phyloP scores from a whole-genome alignment of 2,113 vertebrate genomes.

The Ptilorrhoa leucosticta region DNA sequence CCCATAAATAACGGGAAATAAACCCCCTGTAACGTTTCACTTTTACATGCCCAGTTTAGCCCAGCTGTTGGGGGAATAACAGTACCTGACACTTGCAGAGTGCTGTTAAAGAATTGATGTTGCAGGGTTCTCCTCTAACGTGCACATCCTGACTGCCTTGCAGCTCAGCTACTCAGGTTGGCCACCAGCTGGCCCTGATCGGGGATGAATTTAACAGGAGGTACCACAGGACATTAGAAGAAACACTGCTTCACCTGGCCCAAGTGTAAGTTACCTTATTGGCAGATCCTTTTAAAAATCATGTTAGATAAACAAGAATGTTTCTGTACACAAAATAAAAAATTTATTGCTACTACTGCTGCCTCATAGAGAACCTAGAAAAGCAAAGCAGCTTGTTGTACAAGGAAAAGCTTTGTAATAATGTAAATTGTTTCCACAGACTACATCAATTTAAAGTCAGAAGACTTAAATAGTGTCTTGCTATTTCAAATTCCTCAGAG shows the following conservation, averaged over 20 bases:
- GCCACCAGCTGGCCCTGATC: slow-evolving; percentile 80
- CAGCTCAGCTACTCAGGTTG: slow-evolving; percentile 70
- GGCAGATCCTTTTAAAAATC: background rate
- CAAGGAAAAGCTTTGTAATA: background rate
- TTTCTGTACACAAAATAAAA: background rate
- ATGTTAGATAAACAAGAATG: background rate
- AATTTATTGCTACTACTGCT: background rate
- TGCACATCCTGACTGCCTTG: background rate
- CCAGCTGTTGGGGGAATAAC: background rate
- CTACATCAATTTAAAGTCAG: background rate
- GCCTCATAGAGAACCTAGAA: background rate
- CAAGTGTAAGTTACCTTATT: background rate
- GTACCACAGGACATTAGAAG: slow-evolving; percentile 14
- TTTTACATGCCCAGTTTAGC: background rate
- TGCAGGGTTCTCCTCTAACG: background rate
- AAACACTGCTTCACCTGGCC: slow-evolving; percentile 44
- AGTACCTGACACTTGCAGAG: background rate
- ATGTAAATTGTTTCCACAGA: background rate
- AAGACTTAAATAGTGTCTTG: background rate
- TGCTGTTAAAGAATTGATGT: background rate
- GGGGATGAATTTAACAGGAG: slow-evolving; percentile 81
- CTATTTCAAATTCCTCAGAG: background rate
- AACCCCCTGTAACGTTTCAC: background rate
- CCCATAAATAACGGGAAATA: background rate
- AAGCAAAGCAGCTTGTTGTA: background rate